These are phyloP conservation scores for Hypanus sabinus DNA, from an alignment of 2,113 vertebrate species.

Conservation along the genomic window DNA sequence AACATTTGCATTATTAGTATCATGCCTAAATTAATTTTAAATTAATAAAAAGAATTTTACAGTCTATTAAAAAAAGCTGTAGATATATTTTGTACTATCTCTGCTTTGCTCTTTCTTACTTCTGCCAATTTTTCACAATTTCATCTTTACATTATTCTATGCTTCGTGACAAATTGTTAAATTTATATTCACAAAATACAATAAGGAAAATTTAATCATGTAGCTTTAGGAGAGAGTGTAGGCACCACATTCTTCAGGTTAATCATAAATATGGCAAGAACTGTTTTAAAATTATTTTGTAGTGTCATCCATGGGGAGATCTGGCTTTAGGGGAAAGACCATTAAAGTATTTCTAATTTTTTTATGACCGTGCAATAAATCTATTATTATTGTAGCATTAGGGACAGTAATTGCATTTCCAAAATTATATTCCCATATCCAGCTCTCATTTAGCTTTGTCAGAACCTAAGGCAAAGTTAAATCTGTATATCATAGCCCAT, in stretches of 20 bases:
- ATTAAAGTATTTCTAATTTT: conserved; percentile 35
- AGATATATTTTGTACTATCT: not conserved
- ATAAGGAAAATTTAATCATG: conserved; percentile 1
- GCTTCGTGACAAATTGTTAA: not conserved
- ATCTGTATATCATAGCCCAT: conserved; percentile 22
- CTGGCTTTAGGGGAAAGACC: conserved; percentile 31
- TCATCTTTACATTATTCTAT: not conserved
- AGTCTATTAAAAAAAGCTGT: not conserved
- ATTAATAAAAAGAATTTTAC: not conserved
- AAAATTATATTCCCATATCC: conserved; percentile 36
- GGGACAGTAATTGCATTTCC: conserved; percentile 33
- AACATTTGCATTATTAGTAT: not conserved
- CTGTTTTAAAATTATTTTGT: conserved; percentile 33
- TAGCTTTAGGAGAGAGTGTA: not conserved
- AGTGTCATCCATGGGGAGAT: not conserved
- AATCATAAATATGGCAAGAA: not conserved
- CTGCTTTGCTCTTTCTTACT: not conserved
- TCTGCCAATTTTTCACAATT: not conserved
- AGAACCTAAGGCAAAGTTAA: conserved; percentile 35
- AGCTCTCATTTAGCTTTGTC: conserved; percentile 32
- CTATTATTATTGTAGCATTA: conserved; percentile 31
- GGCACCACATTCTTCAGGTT: not conserved
- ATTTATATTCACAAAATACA: not conserved
- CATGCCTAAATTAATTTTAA: not conserved
- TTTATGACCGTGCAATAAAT: conserved; percentile 12